A percentile compares a stretch with the other conserved stretches of the same genome.
Conservation (phyloP, 2,797 vertebrate genomes). For the Neoniphon sammara region DNA sequence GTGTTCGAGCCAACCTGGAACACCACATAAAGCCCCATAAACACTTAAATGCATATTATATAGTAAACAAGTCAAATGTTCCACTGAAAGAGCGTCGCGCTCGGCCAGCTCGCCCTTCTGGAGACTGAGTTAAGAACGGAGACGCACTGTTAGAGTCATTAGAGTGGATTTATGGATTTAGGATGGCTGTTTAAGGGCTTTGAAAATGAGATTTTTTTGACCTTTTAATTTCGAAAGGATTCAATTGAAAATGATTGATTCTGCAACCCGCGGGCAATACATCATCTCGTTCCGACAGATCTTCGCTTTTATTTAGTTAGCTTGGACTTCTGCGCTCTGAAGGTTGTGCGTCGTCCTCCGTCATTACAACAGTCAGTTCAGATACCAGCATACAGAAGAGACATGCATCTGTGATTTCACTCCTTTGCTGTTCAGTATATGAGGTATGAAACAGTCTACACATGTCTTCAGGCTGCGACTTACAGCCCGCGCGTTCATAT, state of each 20-base stretch:
- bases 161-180: constrained; percentile 58
- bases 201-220: constrained; percentile 47
- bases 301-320: constrained; percentile 3
- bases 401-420: not conserved
- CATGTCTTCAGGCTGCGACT: constrained; percentile 37
- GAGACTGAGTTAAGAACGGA: constrained; percentile 41
- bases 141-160: constrained; percentile 51
- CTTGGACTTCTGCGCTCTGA: not conserved
- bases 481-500: constrained; percentile 16
- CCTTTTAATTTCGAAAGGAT: constrained; percentile 50
- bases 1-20: constrained; percentile 22
- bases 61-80: constrained; percentile 62
- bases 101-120: constrained; percentile 47
- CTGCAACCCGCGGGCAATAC: constrained; percentile 9
- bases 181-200: constrained; percentile 39
- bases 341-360: not conserved
- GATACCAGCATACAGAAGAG: constrained; percentile 12
- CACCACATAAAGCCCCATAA: constrained; percentile 36
- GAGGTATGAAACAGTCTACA: constrained; percentile 52
- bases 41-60: constrained; percentile 43
- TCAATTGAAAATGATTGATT: constrained; percentile 39
- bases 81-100: constrained; percentile 19
- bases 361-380: not conserved
- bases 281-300: constrained; percentile 1
- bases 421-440: constrained; percentile 35